Evolutionary conservation across 2,888 invertebrate genomes (phyloP), one percentile per base, ranked within the genome.

Genomic region (Chesias legatella): DNA sequence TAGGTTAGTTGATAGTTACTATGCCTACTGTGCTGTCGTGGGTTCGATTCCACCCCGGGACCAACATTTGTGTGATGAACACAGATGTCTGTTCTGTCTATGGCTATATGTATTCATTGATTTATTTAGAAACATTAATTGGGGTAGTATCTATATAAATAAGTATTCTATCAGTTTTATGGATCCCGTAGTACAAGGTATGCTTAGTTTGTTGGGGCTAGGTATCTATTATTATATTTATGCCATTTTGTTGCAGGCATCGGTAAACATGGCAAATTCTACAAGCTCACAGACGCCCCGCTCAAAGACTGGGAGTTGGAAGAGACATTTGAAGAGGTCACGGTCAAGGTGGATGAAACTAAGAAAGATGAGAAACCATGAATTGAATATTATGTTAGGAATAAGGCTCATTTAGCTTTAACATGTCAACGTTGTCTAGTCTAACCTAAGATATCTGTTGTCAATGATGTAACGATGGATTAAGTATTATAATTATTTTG

Each of bases 211-310:
- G n/a, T n/a, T n/a, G n/a, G n/a, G n/a, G n/a, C n/a, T n/a, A n/a
- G n/a, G n/a, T n/a, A n/a, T n/a, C n/a, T n/a, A n/a, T n/a, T n/a
- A 24, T 7, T 24, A 9, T 26, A 1, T 29, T 29, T 29, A 11
- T 7, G 6, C 6, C 7, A 8, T 7, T 13, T 46, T 1, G n/a
- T 40, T 53, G 0, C 58, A 90, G 89, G 89, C 36, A 74, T 92
- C 31, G 93, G 94, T 1, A 90, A 89, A 56, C 92, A 93, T 62
- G 94, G 94, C 1, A 92, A 92, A 55, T 91, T 91, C 60, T 83
- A 90, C 62, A 83, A 91, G 58, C 63, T 92, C 25, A 89, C 83
- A 1, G 90, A 91, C 47, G 88, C 89, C 31, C 89, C 90, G 0
- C 79, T 90, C 41, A 90, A 91, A 38, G 91, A 91, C 31, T 94